These are phyloP conservation scores for Phenganax marumi DNA, from an alignment of 92 coral and sea anemone species.

Conservation along the genomic window DNA sequence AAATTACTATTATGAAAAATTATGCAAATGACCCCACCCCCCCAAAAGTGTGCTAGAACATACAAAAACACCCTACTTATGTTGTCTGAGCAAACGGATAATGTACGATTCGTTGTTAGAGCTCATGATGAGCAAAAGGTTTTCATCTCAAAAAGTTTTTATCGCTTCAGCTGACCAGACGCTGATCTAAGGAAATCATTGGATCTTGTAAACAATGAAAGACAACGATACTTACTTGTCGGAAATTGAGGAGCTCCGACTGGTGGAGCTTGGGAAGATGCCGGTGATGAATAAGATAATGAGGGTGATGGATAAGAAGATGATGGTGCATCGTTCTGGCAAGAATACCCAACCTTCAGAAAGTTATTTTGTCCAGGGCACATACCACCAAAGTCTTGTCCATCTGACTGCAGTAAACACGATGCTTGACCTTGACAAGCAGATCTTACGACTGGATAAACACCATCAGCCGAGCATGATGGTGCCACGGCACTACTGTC, in stretches of 20 bases:
- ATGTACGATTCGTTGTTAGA: no score
- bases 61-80: no score
- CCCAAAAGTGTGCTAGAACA: no score
- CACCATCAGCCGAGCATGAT: conserved; percentile 77
- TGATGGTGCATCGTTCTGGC: conserved; percentile 49
- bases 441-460: conserved; percentile 66
- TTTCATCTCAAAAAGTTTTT: no score
- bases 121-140: no score
- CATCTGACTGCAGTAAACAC: conserved; percentile 76
- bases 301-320: neutral
- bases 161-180: no score
- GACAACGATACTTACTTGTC: conserved; percentile 15
- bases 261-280: conserved; percentile 14
- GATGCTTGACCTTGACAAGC: conserved; percentile 84
- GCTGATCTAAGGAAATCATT: no score
- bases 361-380: conserved; percentile 85
- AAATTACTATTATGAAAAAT: no score
- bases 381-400: conserved; percentile 71
- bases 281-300: neutral
- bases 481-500: conserved; percentile 41
- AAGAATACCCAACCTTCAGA: conserved; percentile 80
- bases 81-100: no score
- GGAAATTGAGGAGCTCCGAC: neutral
- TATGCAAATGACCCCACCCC: no score
- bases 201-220: neutral